phyloP scores from a whole-genome alignment of 2,888 invertebrate genomes.

The Penaeus monodon region DNA sequence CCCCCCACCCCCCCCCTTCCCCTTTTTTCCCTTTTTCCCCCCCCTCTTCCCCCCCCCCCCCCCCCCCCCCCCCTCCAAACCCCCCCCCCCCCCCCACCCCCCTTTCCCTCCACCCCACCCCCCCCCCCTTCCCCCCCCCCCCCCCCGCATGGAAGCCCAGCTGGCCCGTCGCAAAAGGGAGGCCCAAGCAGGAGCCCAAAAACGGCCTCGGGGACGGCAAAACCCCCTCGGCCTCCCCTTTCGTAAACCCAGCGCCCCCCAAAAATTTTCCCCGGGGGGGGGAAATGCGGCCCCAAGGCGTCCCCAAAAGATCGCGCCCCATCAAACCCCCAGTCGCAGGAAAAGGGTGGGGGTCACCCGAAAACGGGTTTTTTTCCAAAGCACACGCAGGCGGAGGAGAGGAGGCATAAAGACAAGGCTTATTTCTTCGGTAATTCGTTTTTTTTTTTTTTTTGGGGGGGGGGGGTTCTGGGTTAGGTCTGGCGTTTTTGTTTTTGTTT shows the following conservation, averaged over 20 bases:
- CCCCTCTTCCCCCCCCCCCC: too few species aligned
- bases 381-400: slow-evolving; percentile 54
- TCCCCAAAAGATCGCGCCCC: slow-evolving; percentile 59
- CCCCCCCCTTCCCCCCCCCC: too few species aligned
- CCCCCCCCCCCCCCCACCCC: too few species aligned
- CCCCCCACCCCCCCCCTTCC: too few species aligned
- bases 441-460: not conserved
- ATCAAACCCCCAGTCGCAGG: slow-evolving; percentile 63
- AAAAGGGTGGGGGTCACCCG: slow-evolving; percentile 51
- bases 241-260: slow-evolving; percentile 54
- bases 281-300: slow-evolving; percentile 63
- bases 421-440: slow-evolving; percentile 38
- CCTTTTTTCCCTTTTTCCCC: too few species aligned
- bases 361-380: slow-evolving; percentile 57
- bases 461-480: too few species aligned
- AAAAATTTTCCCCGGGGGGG: slow-evolving; percentile 54
- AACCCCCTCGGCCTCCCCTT: slow-evolving; percentile 61
- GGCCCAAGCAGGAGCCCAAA: slow-evolving; percentile 36
- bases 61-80: too few species aligned
- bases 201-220: slow-evolving; percentile 45
- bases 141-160: not conserved
- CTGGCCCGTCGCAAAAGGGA: slow-evolving; percentile 22
- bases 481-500: not conserved
- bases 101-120: too few species aligned
- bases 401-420: slow-evolving; percentile 22